phyloP scores from a whole-genome alignment of 2,113 vertebrate species.

The Bubalus kerabau region DNA sequence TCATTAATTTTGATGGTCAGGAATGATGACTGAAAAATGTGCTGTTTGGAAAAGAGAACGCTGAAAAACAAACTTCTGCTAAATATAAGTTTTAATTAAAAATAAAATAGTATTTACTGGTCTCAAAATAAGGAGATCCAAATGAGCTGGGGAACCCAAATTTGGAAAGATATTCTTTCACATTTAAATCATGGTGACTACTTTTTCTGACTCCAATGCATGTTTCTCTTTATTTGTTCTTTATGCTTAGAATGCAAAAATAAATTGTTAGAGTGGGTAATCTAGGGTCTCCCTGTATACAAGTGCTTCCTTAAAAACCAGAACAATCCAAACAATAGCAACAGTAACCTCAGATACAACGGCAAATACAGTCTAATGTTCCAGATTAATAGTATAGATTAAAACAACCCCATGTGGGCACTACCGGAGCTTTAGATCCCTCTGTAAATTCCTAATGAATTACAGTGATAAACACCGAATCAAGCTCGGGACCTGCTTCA shows the following conservation, averaged over 20 bases:
- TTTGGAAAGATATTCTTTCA: conserved; percentile 15
- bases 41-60: background rate
- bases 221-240: background rate
- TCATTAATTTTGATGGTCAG: background rate
- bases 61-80: background rate
- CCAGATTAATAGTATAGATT: background rate
- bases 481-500: background rate
- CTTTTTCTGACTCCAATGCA: background rate
- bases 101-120: background rate
- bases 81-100: background rate
- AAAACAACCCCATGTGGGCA: background rate
- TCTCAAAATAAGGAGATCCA: background rate
- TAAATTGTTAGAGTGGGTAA: background rate
- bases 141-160: background rate
- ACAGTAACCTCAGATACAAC: background rate
- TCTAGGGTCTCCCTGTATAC: background rate
- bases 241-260: background rate
- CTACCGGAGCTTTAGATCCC: background rate
- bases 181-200: background rate
- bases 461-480: background rate
- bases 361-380: background rate
- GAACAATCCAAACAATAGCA: background rate
- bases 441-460: background rate
- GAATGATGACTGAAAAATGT: background rate
- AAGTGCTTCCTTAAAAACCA: background rate